Conservation (phyloP, 2,797 vertebrate genomes). For the Tokudaia tokunoshimensis region DNA sequence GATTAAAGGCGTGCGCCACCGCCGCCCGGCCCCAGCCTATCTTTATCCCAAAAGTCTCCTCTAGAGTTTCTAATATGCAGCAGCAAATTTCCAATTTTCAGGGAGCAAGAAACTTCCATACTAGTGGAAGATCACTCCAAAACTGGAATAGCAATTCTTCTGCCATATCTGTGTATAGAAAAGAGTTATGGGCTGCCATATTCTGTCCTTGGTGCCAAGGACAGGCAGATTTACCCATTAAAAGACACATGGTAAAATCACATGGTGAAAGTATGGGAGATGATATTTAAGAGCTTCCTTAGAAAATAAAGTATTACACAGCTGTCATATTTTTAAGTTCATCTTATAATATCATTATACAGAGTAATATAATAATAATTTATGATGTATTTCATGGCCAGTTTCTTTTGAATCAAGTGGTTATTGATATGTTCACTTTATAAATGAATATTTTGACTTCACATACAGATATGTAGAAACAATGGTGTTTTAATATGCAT, state of each 20-base stretch:
- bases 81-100: background rate
- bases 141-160: background rate
- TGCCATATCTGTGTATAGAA: background rate
- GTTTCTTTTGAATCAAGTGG: background rate
- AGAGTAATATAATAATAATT: background rate
- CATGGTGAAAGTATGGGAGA: accelerated
- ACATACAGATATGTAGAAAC: background rate
- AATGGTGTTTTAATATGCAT: background rate
- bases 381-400: background rate
- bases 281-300: background rate
- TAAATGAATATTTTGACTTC: background rate
- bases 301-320: background rate
- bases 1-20: too few relatives aligned
- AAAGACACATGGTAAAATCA: background rate
- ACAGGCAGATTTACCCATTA: background rate
- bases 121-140: background rate
- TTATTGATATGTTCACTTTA: background rate
- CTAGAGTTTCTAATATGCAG: background rate
- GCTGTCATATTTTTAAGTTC: background rate
- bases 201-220: background rate
- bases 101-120: background rate
- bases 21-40: background rate
- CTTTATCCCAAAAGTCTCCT: background rate
- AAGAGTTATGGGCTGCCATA: background rate
- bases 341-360: background rate